Evolutionary conservation across 2,113 vertebrate genomes (phyloP), one percentile per base, ranked within the genome.

Genomic region (Gorilla gorilla): DNA sequence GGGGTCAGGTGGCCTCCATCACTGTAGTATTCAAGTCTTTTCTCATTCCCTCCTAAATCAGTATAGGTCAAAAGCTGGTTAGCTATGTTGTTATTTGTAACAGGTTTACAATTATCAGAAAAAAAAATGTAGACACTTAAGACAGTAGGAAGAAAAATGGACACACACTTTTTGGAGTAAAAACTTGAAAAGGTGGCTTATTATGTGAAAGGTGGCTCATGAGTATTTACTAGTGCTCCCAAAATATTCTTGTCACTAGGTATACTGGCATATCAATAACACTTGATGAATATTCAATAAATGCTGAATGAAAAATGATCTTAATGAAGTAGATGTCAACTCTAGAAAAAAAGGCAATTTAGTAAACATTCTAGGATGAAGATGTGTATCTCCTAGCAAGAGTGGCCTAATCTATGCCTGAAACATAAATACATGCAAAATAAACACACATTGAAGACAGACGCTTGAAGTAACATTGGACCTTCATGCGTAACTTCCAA

Each of bases 121-220:
- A 92, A 93, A 73, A 94, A 96, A 92, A 88, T 17, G 32, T 40
- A 75, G 38, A 79, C 22, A 70, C 8, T 55, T 35, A 68, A 50
- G 70, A 84, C 4, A 61, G 40, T 64, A 70, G 68, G 43, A 50
- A 82, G 73, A 72, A 89, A 76, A 61, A 61, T 22, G 55, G 55
- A 12, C 22, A 66, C 5, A 61, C 3, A 79, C 48, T 80, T 81
- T 38, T 3, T 66, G 35, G 92, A 40, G 80, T 48, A 94, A 85
- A 88, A 96, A 55, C 45, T 40, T 90, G 68, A 85, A 89, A 91
- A 90, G 85, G 57, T 82, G 27, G 75, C 20, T 83, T 40, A 35
- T 59, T 57, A 35, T 16, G 35, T 20, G 86, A 88, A 90, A 90
- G 76, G 22, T 17, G 20, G 76, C 45, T 40, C 52, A 12, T 18